Conservation (phyloP, 2,113 vertebrate genomes). For the Calidris pugnax region DNA sequence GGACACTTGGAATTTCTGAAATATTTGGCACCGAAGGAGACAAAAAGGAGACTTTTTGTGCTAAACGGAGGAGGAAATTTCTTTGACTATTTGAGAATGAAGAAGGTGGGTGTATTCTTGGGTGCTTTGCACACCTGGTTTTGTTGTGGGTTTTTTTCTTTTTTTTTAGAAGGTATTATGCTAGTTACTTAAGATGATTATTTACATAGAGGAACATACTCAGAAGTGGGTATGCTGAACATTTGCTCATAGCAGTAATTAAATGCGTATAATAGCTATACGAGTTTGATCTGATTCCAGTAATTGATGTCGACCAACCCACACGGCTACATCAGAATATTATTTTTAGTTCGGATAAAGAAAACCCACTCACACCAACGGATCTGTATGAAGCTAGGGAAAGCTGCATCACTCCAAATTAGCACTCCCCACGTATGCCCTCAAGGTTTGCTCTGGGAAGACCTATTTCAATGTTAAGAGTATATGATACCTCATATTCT, state of each 20-base stretch:
- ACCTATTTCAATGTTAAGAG: neutral
- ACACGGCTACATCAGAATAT: neutral
- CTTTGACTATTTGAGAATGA: neutral
- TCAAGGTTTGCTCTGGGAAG: neutral
- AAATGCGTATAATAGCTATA: neutral
- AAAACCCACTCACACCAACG: neutral
- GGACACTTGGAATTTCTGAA: neutral
- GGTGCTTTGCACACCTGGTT: neutral
- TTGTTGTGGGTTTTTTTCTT: neutral
- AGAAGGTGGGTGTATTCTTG: neutral
- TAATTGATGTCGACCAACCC: neutral
- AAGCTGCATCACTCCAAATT: neutral
- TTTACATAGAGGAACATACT: neutral
- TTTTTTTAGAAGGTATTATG: neutral
- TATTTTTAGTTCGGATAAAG: constrained; percentile 33
- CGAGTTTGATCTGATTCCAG: constrained; percentile 27
- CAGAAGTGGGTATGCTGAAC: neutral
- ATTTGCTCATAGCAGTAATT: neutral
- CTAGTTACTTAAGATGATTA: neutral
- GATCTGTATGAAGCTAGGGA: neutral
- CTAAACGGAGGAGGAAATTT: neutral
- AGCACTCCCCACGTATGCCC: neutral
- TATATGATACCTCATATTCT: neutral
- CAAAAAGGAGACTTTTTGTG: neutral
- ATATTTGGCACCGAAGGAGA: neutral